These are phyloP conservation scores for Pollenia labialis DNA, from an alignment of 2,888 invertebrate genomes.

Conservation along the genomic window DNA sequence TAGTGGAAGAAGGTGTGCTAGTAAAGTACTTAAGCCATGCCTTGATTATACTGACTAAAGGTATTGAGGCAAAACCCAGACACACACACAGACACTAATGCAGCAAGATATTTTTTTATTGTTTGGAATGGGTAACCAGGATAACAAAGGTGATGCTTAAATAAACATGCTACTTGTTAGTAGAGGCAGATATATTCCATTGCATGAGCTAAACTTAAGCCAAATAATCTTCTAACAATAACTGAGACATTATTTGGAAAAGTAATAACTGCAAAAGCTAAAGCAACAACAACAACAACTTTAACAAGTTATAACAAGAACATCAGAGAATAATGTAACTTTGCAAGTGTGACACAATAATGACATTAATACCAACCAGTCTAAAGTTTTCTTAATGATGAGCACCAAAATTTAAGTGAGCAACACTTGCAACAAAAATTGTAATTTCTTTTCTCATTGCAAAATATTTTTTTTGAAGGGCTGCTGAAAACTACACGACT, in stretches of 20 bases:
- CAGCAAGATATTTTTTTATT: no score
- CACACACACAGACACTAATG: constrained; percentile 9
- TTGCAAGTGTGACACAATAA: constrained; percentile 68
- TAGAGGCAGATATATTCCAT: constrained; percentile 20
- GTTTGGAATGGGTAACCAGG: constrained; percentile 6
- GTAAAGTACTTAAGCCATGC: constrained; percentile 36
- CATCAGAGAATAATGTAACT: constrained; percentile 52
- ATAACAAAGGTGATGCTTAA: constrained; percentile 61
- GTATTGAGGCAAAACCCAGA: constrained; percentile 40
- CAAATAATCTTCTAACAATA: constrained; percentile 54
- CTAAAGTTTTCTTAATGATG: constrained; percentile 66
- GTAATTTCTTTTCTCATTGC: neutral
- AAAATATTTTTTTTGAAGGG: neutral
- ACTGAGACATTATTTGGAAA: constrained; percentile 51
- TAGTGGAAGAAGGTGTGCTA: constrained; percentile 18
- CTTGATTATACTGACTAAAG: constrained; percentile 28
- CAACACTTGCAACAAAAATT: constrained; percentile 22
- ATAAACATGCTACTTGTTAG: constrained; percentile 49
- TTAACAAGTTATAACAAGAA: neutral
- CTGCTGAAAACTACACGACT: constrained; percentile 6
- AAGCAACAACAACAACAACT: constrained; percentile 14
- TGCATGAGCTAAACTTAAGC: constrained; percentile 38
- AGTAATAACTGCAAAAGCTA: constrained; percentile 35
- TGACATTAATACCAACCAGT: constrained; percentile 64
- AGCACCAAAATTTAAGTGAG: constrained; percentile 31